Evolutionary conservation across 2,113 vertebrate species (phyloP), one percentile per base, ranked within the genome.

Genomic region (Notothenia coriiceps): DNA sequence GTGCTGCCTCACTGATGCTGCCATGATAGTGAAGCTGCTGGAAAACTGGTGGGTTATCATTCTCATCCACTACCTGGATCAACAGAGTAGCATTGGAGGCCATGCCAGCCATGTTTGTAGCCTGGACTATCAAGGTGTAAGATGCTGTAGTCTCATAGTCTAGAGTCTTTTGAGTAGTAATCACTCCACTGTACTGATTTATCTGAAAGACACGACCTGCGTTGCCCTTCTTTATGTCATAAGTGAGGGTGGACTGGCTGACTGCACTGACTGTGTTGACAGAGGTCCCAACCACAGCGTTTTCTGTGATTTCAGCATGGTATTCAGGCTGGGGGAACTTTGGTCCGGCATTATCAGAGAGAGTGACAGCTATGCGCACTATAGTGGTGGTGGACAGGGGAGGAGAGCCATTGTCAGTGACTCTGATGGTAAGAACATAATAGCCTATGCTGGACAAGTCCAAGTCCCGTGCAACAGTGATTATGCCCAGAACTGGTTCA

Each of bases 51-150:
- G 95, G 87, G 20, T 99, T 98, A 90, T 99, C 98, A 52, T 99
- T 99, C 92, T 98, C 96, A 92, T 99, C 98, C 22, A 97, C 89
- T 61, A 99, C 82, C 71, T 97, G 96, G 77, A 99, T 92, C 25
- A 94, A 94, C 69, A 98, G 92, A 0, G 97, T 97, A 51, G 95
- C 93, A 75, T 98, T 99, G 6, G 97, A 96, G 35, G 96, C 94
- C 96, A 98, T 97, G 11, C 98, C 97, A 51, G 98, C 98, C 98
- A 99, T 99, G 91, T 99, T 99, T 33, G 95, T 95, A 65, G 97
- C 97, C 80, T 97, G 97, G 12, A 99, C n/a, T 0, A 89, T 94
- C 17, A 99, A 95, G 9, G 91, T 93, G 70, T 98, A 99, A 20
- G 93, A 96, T 14, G 96, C 85, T 70, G 86, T 83, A 0, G 6